phyloP scores from a whole-genome alignment of 2,113 vertebrate species.

The Monopterus albus region DNA sequence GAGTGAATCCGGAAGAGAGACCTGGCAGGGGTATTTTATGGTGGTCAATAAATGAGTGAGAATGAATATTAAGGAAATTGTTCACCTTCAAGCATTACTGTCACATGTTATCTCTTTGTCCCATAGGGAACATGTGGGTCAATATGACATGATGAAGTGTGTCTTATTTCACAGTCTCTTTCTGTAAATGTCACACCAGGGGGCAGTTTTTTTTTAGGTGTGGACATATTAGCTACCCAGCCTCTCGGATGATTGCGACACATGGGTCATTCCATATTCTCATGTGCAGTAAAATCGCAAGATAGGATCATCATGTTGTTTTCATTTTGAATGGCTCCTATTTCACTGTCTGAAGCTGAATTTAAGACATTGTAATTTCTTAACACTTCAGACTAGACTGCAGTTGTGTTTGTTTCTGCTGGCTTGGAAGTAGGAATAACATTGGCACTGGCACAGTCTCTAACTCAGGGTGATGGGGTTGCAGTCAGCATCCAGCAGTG shows the following conservation, averaged over 20 bases:
- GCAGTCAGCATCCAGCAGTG: not conserved
- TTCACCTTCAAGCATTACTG: not conserved
- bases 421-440: not conserved
- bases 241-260: constrained; percentile 46
- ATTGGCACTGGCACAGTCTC: not conserved
- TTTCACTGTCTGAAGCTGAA: not conserved
- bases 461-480: not conserved
- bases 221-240: constrained; percentile 19
- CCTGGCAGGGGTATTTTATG: constrained; percentile 5
- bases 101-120: not conserved
- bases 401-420: not conserved
- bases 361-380: not conserved
- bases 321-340: not conserved
- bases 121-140: constrained; percentile 19
- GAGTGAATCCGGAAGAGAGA: not conserved
- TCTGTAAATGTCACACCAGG: constrained; percentile 60
- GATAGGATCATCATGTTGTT: not conserved
- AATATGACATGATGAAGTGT: not conserved
- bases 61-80: not conserved
- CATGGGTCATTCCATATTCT: not conserved
- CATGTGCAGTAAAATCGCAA: not conserved
- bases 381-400: not conserved
- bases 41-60: constrained; percentile 3
- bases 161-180: constrained; percentile 21
- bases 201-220: constrained; percentile 54